Evolutionary conservation across 2,113 vertebrate species (phyloP).

Genomic region (Gulo gulo): DNA sequence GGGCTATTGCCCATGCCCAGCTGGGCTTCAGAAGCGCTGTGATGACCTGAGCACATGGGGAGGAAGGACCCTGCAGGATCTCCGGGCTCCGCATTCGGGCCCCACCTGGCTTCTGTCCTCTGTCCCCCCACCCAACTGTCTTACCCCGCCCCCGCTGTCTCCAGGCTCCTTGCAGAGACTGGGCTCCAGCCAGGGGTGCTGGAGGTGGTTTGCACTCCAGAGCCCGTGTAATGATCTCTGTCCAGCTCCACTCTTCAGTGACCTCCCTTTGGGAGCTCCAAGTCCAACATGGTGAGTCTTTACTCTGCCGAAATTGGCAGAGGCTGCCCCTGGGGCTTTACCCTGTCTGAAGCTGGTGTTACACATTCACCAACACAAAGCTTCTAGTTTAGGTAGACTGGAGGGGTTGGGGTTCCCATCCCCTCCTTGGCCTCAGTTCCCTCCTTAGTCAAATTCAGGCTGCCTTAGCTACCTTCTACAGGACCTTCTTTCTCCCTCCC

Average conservation of each 20-base stretch:
- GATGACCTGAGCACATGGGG: background rate
- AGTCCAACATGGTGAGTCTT: background rate
- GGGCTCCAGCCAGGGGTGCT: no score
- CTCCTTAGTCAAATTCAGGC: background rate
- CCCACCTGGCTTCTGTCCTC: no score
- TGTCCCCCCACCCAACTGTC: background rate
- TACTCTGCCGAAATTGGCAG: background rate
- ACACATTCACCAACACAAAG: background rate
- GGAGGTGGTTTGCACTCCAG: no score
- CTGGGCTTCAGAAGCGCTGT: fast-evolving
- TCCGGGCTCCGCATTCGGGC: background rate
- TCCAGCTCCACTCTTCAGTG: background rate
- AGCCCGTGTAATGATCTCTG: background rate
- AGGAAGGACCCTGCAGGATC: background rate
- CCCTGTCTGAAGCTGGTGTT: background rate
- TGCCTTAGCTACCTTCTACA: background rate
- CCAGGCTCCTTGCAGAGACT: background rate
- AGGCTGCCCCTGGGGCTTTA: background rate
- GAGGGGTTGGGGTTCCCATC: background rate
- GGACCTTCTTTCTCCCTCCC: background rate
- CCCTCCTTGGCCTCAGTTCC: background rate
- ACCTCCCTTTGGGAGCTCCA: background rate
- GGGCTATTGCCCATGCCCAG: background rate
- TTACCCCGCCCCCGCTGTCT: fast-evolving
- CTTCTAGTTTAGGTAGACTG: background rate